Evolutionary conservation across 1,140 invertebrate genomes (phyloP).

Genomic region (Drosophila lowei): DNA sequence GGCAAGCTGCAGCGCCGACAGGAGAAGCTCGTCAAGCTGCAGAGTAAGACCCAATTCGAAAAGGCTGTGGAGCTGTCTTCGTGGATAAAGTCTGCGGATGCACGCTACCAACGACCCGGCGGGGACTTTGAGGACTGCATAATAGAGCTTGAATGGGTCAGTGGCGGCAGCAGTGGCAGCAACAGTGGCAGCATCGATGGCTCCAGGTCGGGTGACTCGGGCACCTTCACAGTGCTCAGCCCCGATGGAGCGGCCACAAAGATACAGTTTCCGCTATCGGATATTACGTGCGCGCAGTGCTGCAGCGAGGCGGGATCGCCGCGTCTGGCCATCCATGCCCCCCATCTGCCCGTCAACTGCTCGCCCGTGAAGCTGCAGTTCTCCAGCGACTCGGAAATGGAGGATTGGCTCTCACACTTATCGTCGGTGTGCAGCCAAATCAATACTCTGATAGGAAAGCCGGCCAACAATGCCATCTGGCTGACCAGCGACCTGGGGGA

Average conservation of each 20-base stretch:
- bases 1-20: conserved; percentile 87
- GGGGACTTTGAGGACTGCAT: conserved; percentile 88
- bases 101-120: conserved; percentile 86
- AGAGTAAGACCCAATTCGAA: conserved; percentile 86
- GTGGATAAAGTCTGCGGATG: conserved; percentile 91
- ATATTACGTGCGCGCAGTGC: conserved; percentile 89
- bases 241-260: conserved; percentile 89
- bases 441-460: conserved; percentile 87
- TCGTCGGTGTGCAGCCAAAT: conserved; percentile 89
- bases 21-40: conserved; percentile 79
- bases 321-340: conserved; percentile 88
- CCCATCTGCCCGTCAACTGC: conserved; percentile 84
- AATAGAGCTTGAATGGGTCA: conserved; percentile 92
- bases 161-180: conserved; percentile 79
- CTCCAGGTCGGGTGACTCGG: conserved; percentile 86
- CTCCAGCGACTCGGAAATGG: conserved; percentile 90
- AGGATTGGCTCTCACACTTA: conserved; percentile 93
- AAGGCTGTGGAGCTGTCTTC: conserved; percentile 91
- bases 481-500: conserved; percentile 90
- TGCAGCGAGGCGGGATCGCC: conserved; percentile 91
- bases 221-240: conserved; percentile 90
- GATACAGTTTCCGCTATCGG: conserved; percentile 84
- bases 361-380: conserved; percentile 89
- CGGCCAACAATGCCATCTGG: conserved; percentile 90
- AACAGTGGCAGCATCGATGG: conserved; percentile 82